Evolutionary conservation across 2,797 vertebrate species (phyloP), one percentile per base, ranked within the genome.

Genomic region (Gymnothorax reevesii): DNA sequence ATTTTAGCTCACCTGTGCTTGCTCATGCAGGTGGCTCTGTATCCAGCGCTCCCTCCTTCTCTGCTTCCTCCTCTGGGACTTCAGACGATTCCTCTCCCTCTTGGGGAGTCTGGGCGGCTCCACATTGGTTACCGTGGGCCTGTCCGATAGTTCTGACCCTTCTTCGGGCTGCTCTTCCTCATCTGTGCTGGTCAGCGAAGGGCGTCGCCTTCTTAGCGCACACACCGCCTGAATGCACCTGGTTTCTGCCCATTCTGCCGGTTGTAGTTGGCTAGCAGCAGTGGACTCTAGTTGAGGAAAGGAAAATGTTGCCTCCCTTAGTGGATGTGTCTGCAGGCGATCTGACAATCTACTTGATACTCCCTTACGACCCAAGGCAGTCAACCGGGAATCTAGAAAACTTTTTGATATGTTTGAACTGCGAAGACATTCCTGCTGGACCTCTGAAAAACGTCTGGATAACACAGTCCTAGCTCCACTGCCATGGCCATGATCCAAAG

Each of bases 11-110:
- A 84, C 83, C 83, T 84, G 83, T 55, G 64, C 55, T 42, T 84
- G 83, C 12, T 84, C 83, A 7, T 84, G 83, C 4, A 84, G 83
- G 91, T 95, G 92, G 33, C 93, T 94, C 88, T 94, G 94, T 42
- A 97, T 90, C 96, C 96, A 97, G 86, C 87, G 92, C 85, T 97
- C 96, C 86, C 33, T 94, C 89, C 92, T 95, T 86, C 91, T 97
- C 89, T 96, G 95, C 86, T 96, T 98, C 89, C 95, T 95, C 84
- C 94, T 94, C 42, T 95, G 88, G 91, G 92, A 97, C 94, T 98
- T 97, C 85, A 96, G 88, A 27, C 93, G 96, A 91, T 95, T 97
- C 93, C 92, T 97, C 92, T 97, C 96, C 88, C 91, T 95, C 89
- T 95, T 97, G 90, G 82, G 96, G 83, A 95, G 88, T 20, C 93